These are phyloP conservation scores for Phrynosoma platyrhinos DNA, from an alignment of 2,113 vertebrate species.

Conservation along the genomic window DNA sequence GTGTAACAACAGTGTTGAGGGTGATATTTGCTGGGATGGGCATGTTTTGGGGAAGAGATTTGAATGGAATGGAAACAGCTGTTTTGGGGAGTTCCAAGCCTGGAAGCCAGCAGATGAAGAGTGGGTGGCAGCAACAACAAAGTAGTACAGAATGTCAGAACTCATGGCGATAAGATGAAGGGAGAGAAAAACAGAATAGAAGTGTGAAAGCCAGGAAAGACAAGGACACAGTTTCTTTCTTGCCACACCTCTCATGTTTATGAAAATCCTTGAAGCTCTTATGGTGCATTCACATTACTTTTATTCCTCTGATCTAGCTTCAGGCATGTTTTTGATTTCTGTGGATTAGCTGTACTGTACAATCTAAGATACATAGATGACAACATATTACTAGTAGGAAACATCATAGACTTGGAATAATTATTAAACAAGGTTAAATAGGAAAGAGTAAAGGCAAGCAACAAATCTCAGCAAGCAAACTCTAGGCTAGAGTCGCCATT, in stretches of 20 bases:
- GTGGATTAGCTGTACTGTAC: not conserved
- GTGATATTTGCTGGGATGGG: constrained; percentile 52
- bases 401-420: no score
- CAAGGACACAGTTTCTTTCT: constrained; percentile 47
- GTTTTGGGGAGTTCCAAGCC: constrained; percentile 37
- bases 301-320: not conserved
- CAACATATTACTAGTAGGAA: no score
- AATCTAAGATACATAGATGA: no score
- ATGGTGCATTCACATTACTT: not conserved
- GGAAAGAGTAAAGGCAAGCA: no score
- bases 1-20: constrained; percentile 48
- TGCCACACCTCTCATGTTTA: constrained; percentile 37
- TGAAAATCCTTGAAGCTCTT: not conserved
- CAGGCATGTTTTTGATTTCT: not conserved
- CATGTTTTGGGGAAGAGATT: constrained; percentile 41
- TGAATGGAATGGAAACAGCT: constrained; percentile 59
- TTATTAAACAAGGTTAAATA: no score
- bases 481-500: no score
- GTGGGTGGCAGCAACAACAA: constrained; percentile 18
- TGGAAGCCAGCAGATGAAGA: not conserved
- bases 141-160: constrained; percentile 35
- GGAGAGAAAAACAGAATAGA: constrained; percentile 33
- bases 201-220: constrained; percentile 27
- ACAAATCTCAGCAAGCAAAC: no score
- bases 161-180: constrained; percentile 19